Percentiles rank a stretch among this genome's conserved stretches.
These are phyloP conservation scores for Trachelus troglodyta DNA, from an alignment of 2,888 invertebrate genomes.

Conservation along the genomic window DNA sequence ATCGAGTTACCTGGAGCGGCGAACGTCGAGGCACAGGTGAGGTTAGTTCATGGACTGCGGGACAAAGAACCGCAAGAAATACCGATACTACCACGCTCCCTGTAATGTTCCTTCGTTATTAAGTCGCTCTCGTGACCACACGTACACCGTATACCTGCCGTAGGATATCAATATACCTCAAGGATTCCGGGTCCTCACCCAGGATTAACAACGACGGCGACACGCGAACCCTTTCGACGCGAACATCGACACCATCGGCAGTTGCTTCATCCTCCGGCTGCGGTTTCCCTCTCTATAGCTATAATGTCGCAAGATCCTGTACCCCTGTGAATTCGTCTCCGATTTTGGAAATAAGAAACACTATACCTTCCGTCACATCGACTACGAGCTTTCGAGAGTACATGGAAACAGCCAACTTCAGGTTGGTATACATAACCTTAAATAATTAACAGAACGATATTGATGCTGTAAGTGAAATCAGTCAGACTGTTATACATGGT, in stretches of 20 bases:
- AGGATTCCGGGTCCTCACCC: not conserved
- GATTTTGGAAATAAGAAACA: not conserved
- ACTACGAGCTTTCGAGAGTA: not conserved
- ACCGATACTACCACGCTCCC: slow-evolving; percentile 54
- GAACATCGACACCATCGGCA: slow-evolving; percentile 43
- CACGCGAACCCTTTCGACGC: slow-evolving; percentile 42
- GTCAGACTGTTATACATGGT: not conserved
- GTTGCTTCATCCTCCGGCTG: slow-evolving; percentile 41
- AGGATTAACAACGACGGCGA: slow-evolving; percentile 18
- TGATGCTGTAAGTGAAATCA: not conserved
- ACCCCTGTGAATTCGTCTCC: not conserved
- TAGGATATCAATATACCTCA: not conserved
- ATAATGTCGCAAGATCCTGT: slow-evolving; percentile 3
- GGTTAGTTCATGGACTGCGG: slow-evolving; percentile 49
- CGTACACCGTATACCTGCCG: not conserved
- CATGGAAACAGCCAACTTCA: not conserved
- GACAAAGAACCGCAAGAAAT: slow-evolving; percentile 63
- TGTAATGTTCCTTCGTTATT: slow-evolving; percentile 28
- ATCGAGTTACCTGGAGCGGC: slow-evolving; percentile 58
- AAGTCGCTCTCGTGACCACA: slow-evolving; percentile 44
- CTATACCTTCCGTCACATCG: not conserved
- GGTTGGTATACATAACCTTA: not conserved
- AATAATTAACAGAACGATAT: not conserved
- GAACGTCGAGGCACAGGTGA: slow-evolving; percentile 45
- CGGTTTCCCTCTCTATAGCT: slow-evolving; percentile 18